Conservation (phyloP, 1,140 invertebrate species). For the Cyphomyrmex costatus region DNA sequence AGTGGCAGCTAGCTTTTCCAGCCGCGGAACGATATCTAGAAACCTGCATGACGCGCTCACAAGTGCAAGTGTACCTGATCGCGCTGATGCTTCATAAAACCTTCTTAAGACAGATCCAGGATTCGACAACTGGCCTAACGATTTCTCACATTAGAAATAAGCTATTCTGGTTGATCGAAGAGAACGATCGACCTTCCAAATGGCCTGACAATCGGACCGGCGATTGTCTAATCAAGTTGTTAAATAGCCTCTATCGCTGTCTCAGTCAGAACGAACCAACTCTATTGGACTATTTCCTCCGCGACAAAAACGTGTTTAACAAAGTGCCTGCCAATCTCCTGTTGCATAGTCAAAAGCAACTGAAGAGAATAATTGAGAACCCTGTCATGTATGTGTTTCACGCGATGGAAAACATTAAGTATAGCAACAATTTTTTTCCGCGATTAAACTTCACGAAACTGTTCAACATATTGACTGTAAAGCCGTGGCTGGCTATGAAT, state of each 20-base stretch:
- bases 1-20: constrained; percentile 92
- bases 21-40: constrained; percentile 91
- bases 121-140: constrained; percentile 88
- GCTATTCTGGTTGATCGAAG: constrained; percentile 93
- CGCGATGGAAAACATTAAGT: constrained; percentile 89
- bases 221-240: constrained; percentile 89
- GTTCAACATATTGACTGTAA: constrained; percentile 88
- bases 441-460: constrained; percentile 88
- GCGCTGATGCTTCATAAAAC: constrained; percentile 89
- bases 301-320: constrained; percentile 91
- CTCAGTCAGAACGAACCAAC: constrained; percentile 88
- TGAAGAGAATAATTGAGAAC: constrained; percentile 90
- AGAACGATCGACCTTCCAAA: constrained; percentile 88
- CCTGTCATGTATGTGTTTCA: constrained; percentile 90
- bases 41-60: constrained; percentile 89
- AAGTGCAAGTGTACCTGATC: constrained; percentile 90
- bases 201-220: constrained; percentile 92
- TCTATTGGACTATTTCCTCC: constrained; percentile 92
- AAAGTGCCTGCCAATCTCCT: constrained; percentile 89
- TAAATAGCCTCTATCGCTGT: constrained; percentile 86
- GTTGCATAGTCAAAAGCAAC: constrained; percentile 88
- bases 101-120: constrained; percentile 88
- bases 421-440: constrained; percentile 90
- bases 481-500: constrained; percentile 79
- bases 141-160: constrained; percentile 91